Percentiles rank a stretch among this genome's conserved stretches.
Evolutionary conservation across 1,140 invertebrate species (phyloP).

Genomic region (Plectus sambesii): DNA sequence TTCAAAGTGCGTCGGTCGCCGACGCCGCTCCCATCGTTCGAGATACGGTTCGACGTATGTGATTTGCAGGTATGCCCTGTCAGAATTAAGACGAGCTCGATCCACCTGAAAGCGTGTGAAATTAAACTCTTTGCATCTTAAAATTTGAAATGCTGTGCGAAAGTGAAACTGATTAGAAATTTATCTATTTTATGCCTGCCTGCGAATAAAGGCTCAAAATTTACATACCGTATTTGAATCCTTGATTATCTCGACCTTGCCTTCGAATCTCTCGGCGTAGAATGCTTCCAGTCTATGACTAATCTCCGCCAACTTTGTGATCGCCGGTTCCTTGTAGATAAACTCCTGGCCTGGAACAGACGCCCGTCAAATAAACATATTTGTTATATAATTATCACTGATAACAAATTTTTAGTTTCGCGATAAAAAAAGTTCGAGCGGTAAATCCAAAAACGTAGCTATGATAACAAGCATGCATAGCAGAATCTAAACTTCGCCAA

Average conservation of each 20-base stretch:
- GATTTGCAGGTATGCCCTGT: slow-evolving; percentile 85
- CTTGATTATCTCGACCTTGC: slow-evolving; percentile 79
- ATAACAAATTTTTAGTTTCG: too few relatives aligned
- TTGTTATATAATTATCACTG: too few relatives aligned
- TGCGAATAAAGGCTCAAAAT: slow-evolving; percentile 51
- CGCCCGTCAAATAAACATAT: too few relatives aligned
- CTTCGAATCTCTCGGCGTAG: slow-evolving; percentile 77
- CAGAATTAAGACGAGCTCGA: slow-evolving; percentile 62
- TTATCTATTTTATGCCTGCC: slow-evolving; percentile 1
- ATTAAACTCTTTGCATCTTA: slow-evolving; percentile 46
- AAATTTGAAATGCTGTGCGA: too few relatives aligned
- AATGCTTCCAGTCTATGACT: slow-evolving; percentile 88
- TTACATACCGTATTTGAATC: slow-evolving; percentile 86
- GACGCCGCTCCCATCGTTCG: slow-evolving; percentile 70
- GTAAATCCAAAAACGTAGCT: too few relatives aligned
- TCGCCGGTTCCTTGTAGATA: slow-evolving; percentile 87
- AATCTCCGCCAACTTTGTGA: slow-evolving; percentile 91
- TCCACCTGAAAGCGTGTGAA: slow-evolving; percentile 69
- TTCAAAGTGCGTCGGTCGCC: slow-evolving; percentile 78
- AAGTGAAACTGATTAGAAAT: slow-evolving; percentile 3
- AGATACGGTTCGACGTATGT: slow-evolving; percentile 97
- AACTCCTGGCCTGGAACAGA: too few relatives aligned
- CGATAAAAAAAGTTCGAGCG: too few relatives aligned
- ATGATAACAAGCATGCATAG: too few relatives aligned
- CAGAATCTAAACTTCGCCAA: too few relatives aligned